Percentiles rank a stretch among this genome's conserved stretches.
Conservation (phyloP, 2,113 vertebrate species). For the Crotalus tigris region DNA sequence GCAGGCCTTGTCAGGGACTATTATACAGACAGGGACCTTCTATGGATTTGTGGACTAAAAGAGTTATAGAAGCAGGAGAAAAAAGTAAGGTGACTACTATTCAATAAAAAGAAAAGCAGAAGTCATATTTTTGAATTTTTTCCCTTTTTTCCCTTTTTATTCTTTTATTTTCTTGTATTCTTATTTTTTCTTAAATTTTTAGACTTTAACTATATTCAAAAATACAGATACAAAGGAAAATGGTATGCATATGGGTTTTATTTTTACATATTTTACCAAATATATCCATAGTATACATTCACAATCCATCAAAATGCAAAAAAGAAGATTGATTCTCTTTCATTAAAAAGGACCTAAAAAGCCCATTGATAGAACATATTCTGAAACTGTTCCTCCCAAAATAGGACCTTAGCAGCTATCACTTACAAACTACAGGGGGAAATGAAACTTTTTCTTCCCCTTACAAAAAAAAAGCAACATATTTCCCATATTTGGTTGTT, state of each 20-base stretch:
- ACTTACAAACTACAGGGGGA: background rate
- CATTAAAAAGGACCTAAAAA: accelerated
- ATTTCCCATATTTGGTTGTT: background rate
- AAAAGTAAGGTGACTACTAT: background rate
- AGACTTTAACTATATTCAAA: background rate
- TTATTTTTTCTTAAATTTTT: background rate
- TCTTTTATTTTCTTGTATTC: background rate
- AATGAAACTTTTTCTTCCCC: background rate
- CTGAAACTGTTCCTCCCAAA: background rate
- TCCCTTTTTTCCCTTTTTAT: background rate
- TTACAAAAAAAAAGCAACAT: background rate
- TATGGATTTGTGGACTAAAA: background rate
- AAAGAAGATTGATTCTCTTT: background rate
- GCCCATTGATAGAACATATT: background rate
- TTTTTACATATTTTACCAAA: background rate
- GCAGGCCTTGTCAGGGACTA: background rate
- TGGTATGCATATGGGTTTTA: background rate
- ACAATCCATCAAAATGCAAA: background rate
- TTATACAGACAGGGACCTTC: background rate
- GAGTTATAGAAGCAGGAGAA: background rate
- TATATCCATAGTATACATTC: background rate
- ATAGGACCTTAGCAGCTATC: background rate
- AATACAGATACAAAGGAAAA: background rate
- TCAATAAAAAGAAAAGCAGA: background rate
- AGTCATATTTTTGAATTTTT: background rate